Conservation (phyloP, 2,888 invertebrate genomes). For the Calameuta pallipes region DNA sequence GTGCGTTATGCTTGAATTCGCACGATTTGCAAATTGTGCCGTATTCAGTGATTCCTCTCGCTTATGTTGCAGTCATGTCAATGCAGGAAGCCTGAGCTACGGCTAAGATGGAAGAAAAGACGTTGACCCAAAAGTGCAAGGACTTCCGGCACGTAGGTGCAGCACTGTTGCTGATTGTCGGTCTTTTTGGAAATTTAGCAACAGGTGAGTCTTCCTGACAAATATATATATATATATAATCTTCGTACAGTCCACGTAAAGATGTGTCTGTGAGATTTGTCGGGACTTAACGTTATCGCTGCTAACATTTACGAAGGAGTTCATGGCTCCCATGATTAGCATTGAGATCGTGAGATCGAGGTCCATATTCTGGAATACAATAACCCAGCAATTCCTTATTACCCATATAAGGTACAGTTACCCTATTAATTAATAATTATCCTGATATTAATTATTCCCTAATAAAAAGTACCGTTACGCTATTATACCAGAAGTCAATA, state of each 20-base stretch:
- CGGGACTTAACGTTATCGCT: neutral
- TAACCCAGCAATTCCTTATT: slow-evolving; percentile 18
- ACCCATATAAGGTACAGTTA: slow-evolving; percentile 18
- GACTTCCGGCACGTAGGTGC: neutral
- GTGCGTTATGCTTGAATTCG: neutral
- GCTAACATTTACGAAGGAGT: neutral
- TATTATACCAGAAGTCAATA: neutral
- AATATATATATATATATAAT: neutral
- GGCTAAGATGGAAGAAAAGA: neutral
- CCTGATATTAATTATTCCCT: slow-evolving; percentile 13
- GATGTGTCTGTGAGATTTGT: neutral
- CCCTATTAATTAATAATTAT: slow-evolving; percentile 17
- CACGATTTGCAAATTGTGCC: neutral
- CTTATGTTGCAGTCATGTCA: slow-evolving; percentile 15
- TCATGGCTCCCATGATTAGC: slow-evolving; percentile 42
- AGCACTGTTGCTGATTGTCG: neutral
- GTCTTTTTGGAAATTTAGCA: neutral
- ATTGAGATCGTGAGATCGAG: slow-evolving; percentile 60
- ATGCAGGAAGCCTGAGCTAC: slow-evolving; percentile 5
- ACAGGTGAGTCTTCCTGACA: neutral
- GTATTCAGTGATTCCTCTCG: neutral
- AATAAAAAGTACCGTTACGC: slow-evolving; percentile 2
- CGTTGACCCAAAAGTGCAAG: neutral
- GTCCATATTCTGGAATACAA: slow-evolving; percentile 28
- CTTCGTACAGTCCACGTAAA: neutral